Percentiles rank a stretch among this genome's conserved stretches.
These are phyloP conservation scores for Papilio aristodemus DNA, from an alignment of 1,140 invertebrate genomes.

Conservation along the genomic window DNA sequence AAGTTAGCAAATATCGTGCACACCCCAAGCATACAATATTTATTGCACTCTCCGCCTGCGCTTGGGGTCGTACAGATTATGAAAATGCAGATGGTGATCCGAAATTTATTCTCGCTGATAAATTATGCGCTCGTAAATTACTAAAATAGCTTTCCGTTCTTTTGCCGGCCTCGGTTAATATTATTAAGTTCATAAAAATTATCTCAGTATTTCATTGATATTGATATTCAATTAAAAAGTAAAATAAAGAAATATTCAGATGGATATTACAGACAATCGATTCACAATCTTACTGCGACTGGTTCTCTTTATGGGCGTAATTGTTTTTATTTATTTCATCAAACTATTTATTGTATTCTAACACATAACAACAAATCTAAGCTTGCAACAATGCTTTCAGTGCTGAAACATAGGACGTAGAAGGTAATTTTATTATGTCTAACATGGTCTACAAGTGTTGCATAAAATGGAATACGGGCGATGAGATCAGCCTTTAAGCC, in stretches of 20 bases:
- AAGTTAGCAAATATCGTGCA: constrained; percentile 65
- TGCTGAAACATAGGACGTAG: not conserved
- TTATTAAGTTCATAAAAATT: constrained; percentile 14
- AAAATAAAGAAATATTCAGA: too few relatives aligned
- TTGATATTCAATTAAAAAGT: too few relatives aligned
- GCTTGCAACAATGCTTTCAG: not conserved
- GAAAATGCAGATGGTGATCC: constrained; percentile 54
- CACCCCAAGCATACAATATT: constrained; percentile 64
- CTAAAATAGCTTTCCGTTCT: constrained; percentile 30
- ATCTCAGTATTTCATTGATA: not conserved
- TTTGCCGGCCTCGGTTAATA: constrained; percentile 19
- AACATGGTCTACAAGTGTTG: constrained; percentile 10
- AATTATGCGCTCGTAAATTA: constrained; percentile 40
- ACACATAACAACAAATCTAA: too few relatives aligned
- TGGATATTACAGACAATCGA: too few relatives aligned
- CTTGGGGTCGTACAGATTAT: constrained; percentile 53
- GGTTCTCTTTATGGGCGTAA: too few relatives aligned
- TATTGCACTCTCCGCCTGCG: constrained; percentile 56
- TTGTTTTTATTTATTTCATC: too few relatives aligned
- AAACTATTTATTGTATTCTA: too few relatives aligned
- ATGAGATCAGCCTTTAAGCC: constrained; percentile 17
- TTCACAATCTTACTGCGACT: too few relatives aligned
- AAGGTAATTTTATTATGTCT: not conserved
- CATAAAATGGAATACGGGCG: constrained; percentile 17
- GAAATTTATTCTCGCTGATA: constrained; percentile 47